Conservation (phyloP, 2,113 vertebrate genomes). For the Dendrocopos noguchii region DNA sequence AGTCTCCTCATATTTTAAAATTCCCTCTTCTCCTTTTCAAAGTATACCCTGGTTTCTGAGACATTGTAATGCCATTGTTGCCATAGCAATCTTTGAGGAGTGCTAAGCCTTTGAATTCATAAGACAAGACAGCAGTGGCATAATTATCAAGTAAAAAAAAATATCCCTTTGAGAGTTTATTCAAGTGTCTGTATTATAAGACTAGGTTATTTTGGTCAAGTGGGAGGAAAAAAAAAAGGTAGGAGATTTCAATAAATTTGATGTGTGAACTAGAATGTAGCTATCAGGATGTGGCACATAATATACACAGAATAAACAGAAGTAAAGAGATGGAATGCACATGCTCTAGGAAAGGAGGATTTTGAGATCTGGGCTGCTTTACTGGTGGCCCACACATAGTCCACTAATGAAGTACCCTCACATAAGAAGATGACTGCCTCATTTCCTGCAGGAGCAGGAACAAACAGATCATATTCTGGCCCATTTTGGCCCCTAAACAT, state of each 20-base stretch:
- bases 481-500: background rate
- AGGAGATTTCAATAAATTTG: background rate
- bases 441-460: background rate
- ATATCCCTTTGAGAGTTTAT: background rate
- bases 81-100: conserved; percentile 22
- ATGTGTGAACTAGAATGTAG: background rate
- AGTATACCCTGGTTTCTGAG: background rate
- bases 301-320: background rate
- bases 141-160: conserved; percentile 1
- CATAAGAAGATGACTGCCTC: background rate
- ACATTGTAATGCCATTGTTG: background rate
- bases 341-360: background rate
- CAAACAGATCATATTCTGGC: background rate
- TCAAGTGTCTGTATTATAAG: background rate
- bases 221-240: background rate
- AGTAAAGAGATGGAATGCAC: background rate
- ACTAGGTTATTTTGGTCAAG: background rate
- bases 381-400: background rate
- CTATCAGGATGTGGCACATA: background rate
- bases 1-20: background rate
- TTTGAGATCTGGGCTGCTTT: background rate
- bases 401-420: background rate
- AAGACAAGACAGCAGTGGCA: background rate
- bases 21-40: background rate
- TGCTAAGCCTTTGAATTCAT: background rate